These are phyloP conservation scores for Erebia ligea DNA, from an alignment of 2,888 invertebrate genomes.

Conservation along the genomic window DNA sequence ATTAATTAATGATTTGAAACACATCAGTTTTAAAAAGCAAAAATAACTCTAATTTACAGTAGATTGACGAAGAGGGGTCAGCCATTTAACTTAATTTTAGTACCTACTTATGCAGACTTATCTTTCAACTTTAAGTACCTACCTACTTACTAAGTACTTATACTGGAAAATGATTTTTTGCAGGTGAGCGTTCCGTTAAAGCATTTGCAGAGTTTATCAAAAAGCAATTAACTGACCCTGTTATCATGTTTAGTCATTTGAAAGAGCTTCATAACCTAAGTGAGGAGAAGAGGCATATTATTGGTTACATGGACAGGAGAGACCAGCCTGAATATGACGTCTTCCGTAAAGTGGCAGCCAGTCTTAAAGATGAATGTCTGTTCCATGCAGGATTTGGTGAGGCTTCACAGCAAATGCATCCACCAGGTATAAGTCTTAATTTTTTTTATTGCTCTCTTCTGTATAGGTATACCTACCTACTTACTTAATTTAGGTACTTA, in stretches of 20 bases:
- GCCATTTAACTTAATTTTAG: too few species aligned
- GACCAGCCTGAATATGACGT: constrained; percentile 91
- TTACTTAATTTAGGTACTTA: too few species aligned
- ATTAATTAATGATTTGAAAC: too few species aligned
- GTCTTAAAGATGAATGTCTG: constrained; percentile 96
- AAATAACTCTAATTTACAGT: too few species aligned
- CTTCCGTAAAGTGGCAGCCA: constrained; percentile 91
- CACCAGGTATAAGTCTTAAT: constrained; percentile 86
- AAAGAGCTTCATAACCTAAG: constrained; percentile 89
- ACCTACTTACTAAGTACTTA: too few species aligned
- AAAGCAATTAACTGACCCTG: constrained; percentile 94
- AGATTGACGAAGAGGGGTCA: too few species aligned
- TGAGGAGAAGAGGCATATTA: constrained; percentile 91
- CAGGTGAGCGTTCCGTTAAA: constrained; percentile 91
- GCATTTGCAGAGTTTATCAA: constrained; percentile 94
- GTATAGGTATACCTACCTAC: too few species aligned
- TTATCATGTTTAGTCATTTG: constrained; percentile 89
- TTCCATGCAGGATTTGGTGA: constrained; percentile 97
- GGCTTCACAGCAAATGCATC: constrained; percentile 92
- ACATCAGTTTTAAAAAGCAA: too few species aligned
- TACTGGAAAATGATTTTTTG: constrained; percentile 35
- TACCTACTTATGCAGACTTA: too few species aligned
- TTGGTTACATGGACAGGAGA: constrained; percentile 94
- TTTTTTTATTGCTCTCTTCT: too few species aligned
- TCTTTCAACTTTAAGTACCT: too few species aligned